These are phyloP conservation scores for Lepidurus couesii DNA, from an alignment of 1,140 invertebrate genomes.

Conservation along the genomic window DNA sequence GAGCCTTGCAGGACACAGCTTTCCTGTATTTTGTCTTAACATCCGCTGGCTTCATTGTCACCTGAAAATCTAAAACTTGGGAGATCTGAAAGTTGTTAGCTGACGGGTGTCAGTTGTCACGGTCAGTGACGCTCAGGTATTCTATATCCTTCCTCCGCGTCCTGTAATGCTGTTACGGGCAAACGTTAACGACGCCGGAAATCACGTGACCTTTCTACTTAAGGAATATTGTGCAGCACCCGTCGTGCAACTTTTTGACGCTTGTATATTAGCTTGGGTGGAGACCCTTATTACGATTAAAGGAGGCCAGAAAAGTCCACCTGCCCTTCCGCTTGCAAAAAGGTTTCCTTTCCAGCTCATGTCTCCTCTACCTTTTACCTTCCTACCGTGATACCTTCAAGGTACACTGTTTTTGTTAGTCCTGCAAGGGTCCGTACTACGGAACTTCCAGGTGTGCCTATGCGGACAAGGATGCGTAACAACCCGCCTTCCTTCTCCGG, in stretches of 20 bases:
- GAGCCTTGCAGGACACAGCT: too few relatives aligned
- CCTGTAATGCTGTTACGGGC: neutral
- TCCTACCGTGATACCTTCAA: too few relatives aligned
- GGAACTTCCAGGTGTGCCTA: neutral
- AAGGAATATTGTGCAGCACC: neutral
- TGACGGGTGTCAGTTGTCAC: neutral
- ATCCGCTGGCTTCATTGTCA: too few relatives aligned
- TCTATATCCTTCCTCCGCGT: neutral
- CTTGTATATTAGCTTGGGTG: neutral
- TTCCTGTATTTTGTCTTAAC: too few relatives aligned
- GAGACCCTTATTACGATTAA: neutral
- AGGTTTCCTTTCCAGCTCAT: too few relatives aligned
- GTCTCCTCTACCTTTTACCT: too few relatives aligned
- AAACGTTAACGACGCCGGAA: slow-evolving; percentile 13
- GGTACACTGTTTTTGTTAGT: neutral
- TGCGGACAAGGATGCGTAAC: neutral
- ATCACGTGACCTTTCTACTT: slow-evolving; percentile 3
- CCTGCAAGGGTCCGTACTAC: neutral
- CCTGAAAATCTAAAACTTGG: too few relatives aligned
- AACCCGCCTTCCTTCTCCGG: neutral
- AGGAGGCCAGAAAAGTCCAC: neutral
- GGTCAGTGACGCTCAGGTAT: neutral
- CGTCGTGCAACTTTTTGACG: neutral
- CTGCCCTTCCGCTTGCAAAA: too few relatives aligned
- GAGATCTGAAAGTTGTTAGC: too few relatives aligned